Evolutionary conservation across 2,797 vertebrate genomes (phyloP), one percentile per base, ranked within the genome.

Genomic region (Pelobates cultripes): DNA sequence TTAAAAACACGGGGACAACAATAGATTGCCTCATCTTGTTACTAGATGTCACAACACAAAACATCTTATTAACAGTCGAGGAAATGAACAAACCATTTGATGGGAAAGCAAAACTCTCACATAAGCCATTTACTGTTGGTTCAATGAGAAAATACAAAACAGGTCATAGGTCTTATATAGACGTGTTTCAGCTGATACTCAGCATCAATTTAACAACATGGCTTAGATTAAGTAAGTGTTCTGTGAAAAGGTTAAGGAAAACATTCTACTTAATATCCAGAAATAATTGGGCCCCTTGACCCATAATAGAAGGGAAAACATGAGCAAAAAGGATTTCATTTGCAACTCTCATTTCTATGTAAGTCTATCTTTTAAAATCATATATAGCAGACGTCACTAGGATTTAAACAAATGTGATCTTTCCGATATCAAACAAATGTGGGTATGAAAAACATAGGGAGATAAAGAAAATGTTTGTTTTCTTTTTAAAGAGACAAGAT

Each of bases 221-320:
- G 66, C 28, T 43, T 68, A 43, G 66, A 68, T 68, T 43, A 68
- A 68, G 66, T 42, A 43, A 68, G 4, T 43, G 66, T 68, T 68
- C 66, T 42, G 42, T 68, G 42, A 68, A 43, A 68, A 68, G 66
- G 66, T 68, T 68, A 68, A 68, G 42, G 7, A 68, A 68, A 13
- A 43, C 66, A 68, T 68, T 3, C 40, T 43, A 68, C 42, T 43
- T 68, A 68, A 68, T 43, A 43, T 43, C 40, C 12, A 43, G 66
- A 68, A 68, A 68, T 68, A 68, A 68, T 68, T 68, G 66, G 7
- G 66, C n/a, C 13, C 40, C 66, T 68, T 68, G 66, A 68, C 66
- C 66, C 66, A 68, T 42, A 43, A 42, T 68, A 68, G 66, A 68
- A 68, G 12, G 66, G 12, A 68, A 12, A 43, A 42, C 40, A 7